These are phyloP conservation scores for Oreochromis niloticus DNA, from an alignment of 2,113 vertebrate genomes.

Conservation along the genomic window DNA sequence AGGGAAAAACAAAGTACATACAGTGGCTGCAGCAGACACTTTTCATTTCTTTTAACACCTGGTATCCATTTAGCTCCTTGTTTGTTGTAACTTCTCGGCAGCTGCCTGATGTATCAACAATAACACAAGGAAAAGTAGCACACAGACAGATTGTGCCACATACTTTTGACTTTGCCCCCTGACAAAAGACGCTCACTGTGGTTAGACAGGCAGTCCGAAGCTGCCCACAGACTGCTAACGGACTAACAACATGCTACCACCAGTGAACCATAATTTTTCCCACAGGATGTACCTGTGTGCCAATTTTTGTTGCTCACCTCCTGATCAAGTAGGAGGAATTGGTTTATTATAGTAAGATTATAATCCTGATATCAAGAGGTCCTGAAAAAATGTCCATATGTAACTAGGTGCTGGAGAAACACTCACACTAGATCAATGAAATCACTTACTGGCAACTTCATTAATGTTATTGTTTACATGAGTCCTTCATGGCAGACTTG, in stretches of 20 bases:
- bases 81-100: background rate
- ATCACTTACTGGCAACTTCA: background rate
- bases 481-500: background rate
- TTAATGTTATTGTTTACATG: background rate
- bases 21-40: background rate
- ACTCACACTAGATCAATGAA: background rate
- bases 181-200: background rate
- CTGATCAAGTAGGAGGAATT: background rate
- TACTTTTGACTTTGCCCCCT: background rate
- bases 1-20: background rate
- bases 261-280: background rate
- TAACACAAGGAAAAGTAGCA: background rate
- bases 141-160: background rate
- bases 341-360: background rate
- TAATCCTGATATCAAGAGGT: background rate
- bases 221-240: background rate
- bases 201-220: background rate
- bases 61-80: background rate
- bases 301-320: background rate
- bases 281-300: background rate
- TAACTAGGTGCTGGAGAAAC: background rate
- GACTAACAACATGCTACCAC: background rate
- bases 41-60: background rate
- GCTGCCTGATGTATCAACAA: background rate
- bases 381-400: background rate